A percentile compares a stretch with the other conserved stretches of the same genome.
phyloP scores from a whole-genome alignment of 2,888 invertebrate genomes.

The Priocnemis perturbator region DNA sequence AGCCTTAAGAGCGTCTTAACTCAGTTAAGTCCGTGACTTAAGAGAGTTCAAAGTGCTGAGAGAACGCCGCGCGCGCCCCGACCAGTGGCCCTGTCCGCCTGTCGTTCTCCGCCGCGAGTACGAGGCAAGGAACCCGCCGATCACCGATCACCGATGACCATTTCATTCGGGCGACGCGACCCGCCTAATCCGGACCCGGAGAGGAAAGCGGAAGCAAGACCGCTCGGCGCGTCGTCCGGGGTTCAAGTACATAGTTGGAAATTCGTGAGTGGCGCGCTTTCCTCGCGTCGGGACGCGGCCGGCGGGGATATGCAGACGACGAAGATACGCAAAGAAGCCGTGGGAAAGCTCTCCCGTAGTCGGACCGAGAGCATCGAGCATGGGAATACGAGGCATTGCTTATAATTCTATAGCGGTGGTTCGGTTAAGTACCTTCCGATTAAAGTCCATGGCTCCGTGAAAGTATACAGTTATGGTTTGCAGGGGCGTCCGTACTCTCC shows the following conservation, averaged over 20 bases:
- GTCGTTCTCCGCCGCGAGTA: too few species aligned
- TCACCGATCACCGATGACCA: too few species aligned
- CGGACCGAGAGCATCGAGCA: conserved; percentile 20
- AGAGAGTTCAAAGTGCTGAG: conserved; percentile 45
- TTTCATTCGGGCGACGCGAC: too few species aligned
- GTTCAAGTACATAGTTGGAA: too few species aligned
- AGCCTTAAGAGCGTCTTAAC: conserved; percentile 61
- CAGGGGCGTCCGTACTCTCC: too few species aligned
- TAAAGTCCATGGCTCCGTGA: conserved; percentile 60
- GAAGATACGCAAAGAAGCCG: conserved; percentile 18
- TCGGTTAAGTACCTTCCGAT: conserved; percentile 64
- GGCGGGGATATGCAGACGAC: neutral
- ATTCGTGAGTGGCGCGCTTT: too few species aligned
- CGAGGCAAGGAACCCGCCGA: too few species aligned
- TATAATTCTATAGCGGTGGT: conserved; percentile 62
- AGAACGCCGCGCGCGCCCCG: conserved; percentile 8
- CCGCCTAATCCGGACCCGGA: too few species aligned
- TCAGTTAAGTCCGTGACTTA: conserved; percentile 61
- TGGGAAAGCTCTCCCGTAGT: conserved; percentile 39
- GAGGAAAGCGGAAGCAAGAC: too few species aligned
- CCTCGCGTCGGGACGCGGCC: neutral
- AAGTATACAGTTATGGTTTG: conserved; percentile 43
- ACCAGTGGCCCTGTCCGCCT: conserved; percentile 13
- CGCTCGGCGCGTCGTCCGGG: too few species aligned
- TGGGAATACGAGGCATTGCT: conserved; percentile 59